These are phyloP conservation scores for Cotesia vestalis DNA, from an alignment of 1,140 invertebrate species.

Conservation along the genomic window DNA sequence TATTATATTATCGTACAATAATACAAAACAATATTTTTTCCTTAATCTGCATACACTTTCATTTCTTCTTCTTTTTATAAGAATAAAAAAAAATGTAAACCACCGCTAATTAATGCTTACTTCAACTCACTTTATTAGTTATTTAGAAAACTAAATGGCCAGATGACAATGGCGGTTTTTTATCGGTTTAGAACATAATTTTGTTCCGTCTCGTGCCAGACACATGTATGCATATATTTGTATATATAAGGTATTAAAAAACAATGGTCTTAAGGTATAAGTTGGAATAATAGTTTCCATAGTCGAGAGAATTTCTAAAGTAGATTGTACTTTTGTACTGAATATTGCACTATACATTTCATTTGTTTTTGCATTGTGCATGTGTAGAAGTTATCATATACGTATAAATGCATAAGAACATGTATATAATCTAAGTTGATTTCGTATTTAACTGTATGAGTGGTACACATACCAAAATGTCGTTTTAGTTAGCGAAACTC, in stretches of 20 bases:
- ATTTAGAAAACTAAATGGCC: too few species aligned
- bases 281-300: slow-evolving; percentile 3
- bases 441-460: too few species aligned
- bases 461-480: slow-evolving; percentile 11
- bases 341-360: slow-evolving; percentile 3
- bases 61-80: too few species aligned
- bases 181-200: neutral
- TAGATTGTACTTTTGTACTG: slow-evolving; percentile 1
- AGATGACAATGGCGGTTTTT: neutral
- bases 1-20: too few species aligned
- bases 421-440: too few species aligned
- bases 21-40: too few species aligned
- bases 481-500: slow-evolving; percentile 3
- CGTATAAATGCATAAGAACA: too few species aligned
- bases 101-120: too few species aligned
- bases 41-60: too few species aligned
- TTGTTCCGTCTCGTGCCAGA: neutral
- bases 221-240: neutral
- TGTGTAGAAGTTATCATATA: too few species aligned
- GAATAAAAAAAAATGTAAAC: too few species aligned
- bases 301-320: slow-evolving; percentile 8
- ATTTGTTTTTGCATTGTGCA: neutral
- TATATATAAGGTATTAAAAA: neutral
- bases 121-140: too few species aligned
- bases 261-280: slow-evolving; percentile 2